Evolutionary conservation across 2,888 invertebrate species (phyloP).

Genomic region (Luffia ferchaultella): DNA sequence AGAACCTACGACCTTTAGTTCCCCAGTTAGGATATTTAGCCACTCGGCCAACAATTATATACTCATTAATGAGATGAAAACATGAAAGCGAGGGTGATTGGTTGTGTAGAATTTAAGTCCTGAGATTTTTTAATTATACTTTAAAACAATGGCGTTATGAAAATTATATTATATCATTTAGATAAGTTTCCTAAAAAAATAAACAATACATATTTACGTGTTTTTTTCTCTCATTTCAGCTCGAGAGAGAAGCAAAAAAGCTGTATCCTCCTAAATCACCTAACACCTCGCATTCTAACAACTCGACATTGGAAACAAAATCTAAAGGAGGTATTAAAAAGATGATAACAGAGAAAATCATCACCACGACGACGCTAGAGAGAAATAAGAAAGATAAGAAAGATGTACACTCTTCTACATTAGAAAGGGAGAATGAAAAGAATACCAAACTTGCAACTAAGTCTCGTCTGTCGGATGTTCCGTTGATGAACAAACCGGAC

Average conservation of each 20-base stretch:
- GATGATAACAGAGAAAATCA: conserved; percentile 56
- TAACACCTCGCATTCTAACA: conserved; percentile 49
- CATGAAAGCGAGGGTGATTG: too few relatives aligned
- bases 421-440: conserved; percentile 60
- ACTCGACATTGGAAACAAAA: conserved; percentile 43
- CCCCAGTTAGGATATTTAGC: too few relatives aligned
- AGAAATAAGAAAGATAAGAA: conserved; percentile 55
- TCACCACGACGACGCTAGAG: conserved; percentile 50
- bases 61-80: too few relatives aligned
- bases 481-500: conserved; percentile 24
- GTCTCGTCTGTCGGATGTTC: conserved; percentile 38
- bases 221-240: conserved; percentile 33
- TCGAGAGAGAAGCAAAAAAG: conserved; percentile 55
- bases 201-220: too few relatives aligned
- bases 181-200: too few relatives aligned
- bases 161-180: too few relatives aligned
- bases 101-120: too few relatives aligned
- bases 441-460: conserved; percentile 48
- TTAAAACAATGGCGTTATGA: too few relatives aligned
- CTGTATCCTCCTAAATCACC: conserved; percentile 54
- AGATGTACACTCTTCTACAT: conserved; percentile 37
- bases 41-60: too few relatives aligned
- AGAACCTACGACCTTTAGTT: too few relatives aligned
- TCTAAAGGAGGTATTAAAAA: conserved; percentile 54
- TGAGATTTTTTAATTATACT: too few relatives aligned